Evolutionary conservation across 2,797 vertebrate genomes (phyloP).

Genomic region (Alouatta caraya): DNA sequence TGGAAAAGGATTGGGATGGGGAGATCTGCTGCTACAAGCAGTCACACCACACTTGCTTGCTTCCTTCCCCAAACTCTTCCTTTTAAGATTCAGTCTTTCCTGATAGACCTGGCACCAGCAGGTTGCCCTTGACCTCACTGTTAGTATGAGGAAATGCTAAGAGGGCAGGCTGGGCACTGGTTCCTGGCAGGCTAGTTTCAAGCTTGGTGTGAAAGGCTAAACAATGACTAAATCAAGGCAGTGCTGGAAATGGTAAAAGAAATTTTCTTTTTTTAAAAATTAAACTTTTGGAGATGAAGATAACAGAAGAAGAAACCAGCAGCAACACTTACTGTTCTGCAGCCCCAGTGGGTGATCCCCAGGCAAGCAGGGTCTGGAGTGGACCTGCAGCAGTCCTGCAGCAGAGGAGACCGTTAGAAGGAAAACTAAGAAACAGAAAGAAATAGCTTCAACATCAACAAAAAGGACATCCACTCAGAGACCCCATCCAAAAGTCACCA

Average conservation of each 20-base stretch:
- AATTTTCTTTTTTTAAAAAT: neutral
- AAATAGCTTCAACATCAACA: no score
- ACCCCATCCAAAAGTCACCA: no score
- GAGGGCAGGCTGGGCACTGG: neutral
- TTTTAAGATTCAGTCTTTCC: neutral
- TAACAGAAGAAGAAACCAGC: no score
- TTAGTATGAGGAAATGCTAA: neutral
- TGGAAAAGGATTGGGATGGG: neutral
- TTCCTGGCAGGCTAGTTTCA: neutral
- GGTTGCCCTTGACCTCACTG: neutral
- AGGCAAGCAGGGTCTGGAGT: no score
- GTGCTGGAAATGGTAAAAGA: neutral
- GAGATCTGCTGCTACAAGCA: neutral
- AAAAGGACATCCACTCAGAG: no score
- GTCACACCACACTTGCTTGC: neutral
- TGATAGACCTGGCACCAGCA: neutral
- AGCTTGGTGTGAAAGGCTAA: neutral
- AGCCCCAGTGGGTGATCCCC: no score
- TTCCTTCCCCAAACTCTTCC: neutral
- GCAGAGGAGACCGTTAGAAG: no score
- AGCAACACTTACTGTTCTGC: no score
- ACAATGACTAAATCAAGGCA: neutral
- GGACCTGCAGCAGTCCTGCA: no score
- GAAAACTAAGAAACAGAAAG: no score
- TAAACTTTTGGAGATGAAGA: neutral